phyloP scores from a whole-genome alignment of 1,140 invertebrate genomes.

The Bombus consobrinus region DNA sequence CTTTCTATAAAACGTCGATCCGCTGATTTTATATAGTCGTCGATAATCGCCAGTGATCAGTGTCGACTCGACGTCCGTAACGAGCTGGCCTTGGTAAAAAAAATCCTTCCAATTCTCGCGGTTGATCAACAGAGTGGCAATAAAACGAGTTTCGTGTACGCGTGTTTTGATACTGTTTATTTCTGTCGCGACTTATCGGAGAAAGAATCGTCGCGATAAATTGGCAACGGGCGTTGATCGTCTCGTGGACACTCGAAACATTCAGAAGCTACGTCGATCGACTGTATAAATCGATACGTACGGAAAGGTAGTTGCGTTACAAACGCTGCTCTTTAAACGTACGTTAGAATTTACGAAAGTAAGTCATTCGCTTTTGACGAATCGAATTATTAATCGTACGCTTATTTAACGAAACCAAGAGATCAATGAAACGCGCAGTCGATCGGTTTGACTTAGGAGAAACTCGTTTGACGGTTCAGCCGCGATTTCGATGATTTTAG shows the following conservation, averaged over 20 bases:
- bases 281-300: no score
- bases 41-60: not conserved
- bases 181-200: conserved; percentile 35
- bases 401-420: no score
- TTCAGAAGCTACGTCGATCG: no score
- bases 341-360: no score
- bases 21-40: conserved; percentile 26
- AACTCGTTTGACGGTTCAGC: not conserved
- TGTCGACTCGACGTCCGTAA: conserved; percentile 48
- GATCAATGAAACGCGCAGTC: no score
- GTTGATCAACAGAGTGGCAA: not conserved
- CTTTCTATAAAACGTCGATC: conserved; percentile 32
- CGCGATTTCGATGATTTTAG: conserved; percentile 51
- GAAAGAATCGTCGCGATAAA: conserved; percentile 45
- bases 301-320: no score
- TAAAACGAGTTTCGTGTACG: conserved; percentile 40
- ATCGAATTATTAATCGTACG: no score
- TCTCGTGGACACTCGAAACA: conserved; percentile 26
- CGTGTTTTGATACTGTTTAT: conserved; percentile 20
- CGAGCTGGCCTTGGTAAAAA: conserved; percentile 41
- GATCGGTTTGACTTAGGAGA: no score
- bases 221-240: conserved; percentile 14
- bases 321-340: no score
- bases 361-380: no score
- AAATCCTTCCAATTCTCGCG: not conserved